phyloP scores from a whole-genome alignment of 2,797 vertebrate species.

The Sebastes minor region DNA sequence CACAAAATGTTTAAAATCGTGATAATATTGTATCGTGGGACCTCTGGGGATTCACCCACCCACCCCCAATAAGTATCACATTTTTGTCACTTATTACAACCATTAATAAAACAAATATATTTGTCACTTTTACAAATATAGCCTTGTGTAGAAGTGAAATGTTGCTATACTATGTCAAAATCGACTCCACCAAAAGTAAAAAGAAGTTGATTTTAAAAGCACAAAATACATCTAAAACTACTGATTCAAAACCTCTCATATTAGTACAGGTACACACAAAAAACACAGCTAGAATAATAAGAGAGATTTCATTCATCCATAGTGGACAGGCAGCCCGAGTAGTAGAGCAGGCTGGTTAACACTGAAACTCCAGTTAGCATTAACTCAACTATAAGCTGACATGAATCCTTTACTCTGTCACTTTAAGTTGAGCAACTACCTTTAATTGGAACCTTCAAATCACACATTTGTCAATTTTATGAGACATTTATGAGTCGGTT shows the following conservation, averaged over 20 bases:
- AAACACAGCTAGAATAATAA: neutral
- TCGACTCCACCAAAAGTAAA: neutral
- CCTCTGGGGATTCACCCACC: too few species aligned
- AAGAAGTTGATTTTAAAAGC: neutral
- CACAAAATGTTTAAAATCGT: too few species aligned
- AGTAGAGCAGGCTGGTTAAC: neutral
- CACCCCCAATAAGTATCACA: too few species aligned
- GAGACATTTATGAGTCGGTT: neutral
- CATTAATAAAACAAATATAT: neutral
- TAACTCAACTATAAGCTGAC: neutral
- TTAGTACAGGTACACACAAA: neutral
- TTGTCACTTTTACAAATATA: too few species aligned
- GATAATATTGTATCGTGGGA: too few species aligned
- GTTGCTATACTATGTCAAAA: neutral
- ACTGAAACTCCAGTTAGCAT: neutral
- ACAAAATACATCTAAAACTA: neutral
- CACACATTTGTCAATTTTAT: neutral
- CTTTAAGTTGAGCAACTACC: neutral
- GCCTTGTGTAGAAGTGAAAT: neutral
- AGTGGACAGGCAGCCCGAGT: neutral
- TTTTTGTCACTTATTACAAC: neutral
- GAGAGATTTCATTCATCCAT: neutral
- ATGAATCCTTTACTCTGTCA: neutral
- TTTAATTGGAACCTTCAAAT: neutral
- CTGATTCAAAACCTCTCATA: neutral